Percentiles rank a stretch among this genome's conserved stretches.
phyloP scores from a whole-genome alignment of 2,888 invertebrate species.

The Coelogynopora nodosa region DNA sequence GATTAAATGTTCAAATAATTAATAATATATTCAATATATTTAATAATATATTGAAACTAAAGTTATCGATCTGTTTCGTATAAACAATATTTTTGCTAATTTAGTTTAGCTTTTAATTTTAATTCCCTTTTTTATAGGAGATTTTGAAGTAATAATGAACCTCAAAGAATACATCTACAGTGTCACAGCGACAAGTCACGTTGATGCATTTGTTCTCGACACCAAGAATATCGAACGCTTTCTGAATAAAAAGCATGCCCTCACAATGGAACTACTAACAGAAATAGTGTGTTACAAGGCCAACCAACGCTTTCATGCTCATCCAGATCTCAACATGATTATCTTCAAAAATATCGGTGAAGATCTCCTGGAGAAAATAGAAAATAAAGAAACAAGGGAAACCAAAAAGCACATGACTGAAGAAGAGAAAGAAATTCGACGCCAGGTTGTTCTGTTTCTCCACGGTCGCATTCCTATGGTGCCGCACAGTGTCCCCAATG shows the following conservation, averaged over 20 bases:
- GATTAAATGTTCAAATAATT: too few species aligned
- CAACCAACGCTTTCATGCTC: not conserved
- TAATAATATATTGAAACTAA: not conserved
- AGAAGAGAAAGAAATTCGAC: not conserved
- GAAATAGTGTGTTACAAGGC: not conserved
- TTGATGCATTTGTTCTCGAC: constrained; percentile 45
- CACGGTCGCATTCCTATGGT: not conserved
- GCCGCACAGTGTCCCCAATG: not conserved
- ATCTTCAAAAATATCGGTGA: not conserved
- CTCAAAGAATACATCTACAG: constrained; percentile 41
- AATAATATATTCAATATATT: not conserved
- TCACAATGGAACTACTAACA: constrained; percentile 49
- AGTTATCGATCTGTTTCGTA: not conserved
- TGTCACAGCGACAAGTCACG: constrained; percentile 40
- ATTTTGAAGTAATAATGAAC: constrained; percentile 43
- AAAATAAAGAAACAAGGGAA: not conserved
- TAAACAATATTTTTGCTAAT: not conserved
- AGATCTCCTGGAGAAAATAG: not conserved
- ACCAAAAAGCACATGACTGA: not conserved
- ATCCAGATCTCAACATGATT: not conserved
- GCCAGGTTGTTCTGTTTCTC: not conserved
- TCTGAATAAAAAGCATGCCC: constrained; percentile 48
- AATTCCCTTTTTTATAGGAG: constrained; percentile 45
- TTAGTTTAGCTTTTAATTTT: too few species aligned
- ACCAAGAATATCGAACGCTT: constrained; percentile 46